phyloP scores from a whole-genome alignment of 2,113 vertebrate species.

The Pipra filicauda region DNA sequence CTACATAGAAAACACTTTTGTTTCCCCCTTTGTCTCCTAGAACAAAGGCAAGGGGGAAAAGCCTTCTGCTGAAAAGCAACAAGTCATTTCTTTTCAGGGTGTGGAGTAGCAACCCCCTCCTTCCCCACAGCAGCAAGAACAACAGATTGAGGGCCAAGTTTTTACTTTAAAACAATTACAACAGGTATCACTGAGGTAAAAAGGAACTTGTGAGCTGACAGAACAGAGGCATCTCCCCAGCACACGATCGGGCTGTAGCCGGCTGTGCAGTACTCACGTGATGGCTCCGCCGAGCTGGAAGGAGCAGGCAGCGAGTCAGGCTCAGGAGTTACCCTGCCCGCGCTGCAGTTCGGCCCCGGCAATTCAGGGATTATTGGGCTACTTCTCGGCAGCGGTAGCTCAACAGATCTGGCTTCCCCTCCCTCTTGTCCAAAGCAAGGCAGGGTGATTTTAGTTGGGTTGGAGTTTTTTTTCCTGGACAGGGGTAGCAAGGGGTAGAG shows the following conservation, averaged over 20 bases:
- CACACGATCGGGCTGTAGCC: not conserved
- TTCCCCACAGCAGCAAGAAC: conserved; percentile 24
- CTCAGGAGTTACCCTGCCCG: conserved; percentile 35
- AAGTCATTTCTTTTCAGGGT: conserved; percentile 75
- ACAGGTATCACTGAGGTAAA: conserved; percentile 3
- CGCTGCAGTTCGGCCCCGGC: conserved; percentile 52
- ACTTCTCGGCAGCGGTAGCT: conserved; percentile 32
- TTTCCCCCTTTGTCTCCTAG: conserved; percentile 76
- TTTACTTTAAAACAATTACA: conserved; percentile 14
- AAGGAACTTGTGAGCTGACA: not conserved
- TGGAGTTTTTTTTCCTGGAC: not conserved
- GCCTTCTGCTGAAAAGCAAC: conserved; percentile 77
- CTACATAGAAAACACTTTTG: conserved; percentile 74
- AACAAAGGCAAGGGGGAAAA: conserved; percentile 75
- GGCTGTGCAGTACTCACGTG: conserved; percentile 33
- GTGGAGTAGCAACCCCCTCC: conserved; percentile 40
- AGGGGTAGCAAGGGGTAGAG: not conserved
- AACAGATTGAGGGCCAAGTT: not conserved
- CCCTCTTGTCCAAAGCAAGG: conserved; percentile 8
- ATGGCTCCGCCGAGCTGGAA: not conserved
- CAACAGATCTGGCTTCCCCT: conserved; percentile 3
- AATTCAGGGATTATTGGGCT: conserved; percentile 54
- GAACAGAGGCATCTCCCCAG: not conserved
- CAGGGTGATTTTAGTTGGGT: not conserved
- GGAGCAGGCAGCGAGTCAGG: conserved; percentile 7